Evolutionary conservation across 2,113 vertebrate species (phyloP), one percentile per base, ranked within the genome.

Genomic region (Colossoma macropomum): DNA sequence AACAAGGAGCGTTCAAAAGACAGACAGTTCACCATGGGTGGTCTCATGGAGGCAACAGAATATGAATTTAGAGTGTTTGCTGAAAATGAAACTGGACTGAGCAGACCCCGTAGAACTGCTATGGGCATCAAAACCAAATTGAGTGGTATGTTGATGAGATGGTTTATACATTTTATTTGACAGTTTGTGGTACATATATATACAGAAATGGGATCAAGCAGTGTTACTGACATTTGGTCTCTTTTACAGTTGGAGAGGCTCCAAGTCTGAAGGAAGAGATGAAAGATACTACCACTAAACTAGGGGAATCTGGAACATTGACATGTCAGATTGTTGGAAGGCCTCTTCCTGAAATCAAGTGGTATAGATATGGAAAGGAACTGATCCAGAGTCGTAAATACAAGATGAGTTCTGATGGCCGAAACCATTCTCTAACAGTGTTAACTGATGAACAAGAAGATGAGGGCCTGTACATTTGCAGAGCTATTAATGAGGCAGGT

Each of bases 391-490:
- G 98, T 86, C 96, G 98, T 89, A 99, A 99, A 91, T 99, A 99
- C 91, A 99, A 99, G 92, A 98, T 97, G 96, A 98, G 97, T 54
- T 99, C 98, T 66, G 98, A 99, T 75, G 98, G 98, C 75, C 97
- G 98, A 74, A 97, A 95, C 87, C 98, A 99, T 86, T 97, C 96
- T 1, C 90, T 99, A 60, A 96, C 95, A 68, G 92, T 99, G 77
- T 85, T 97, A 86, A 98, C 97, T 21, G 98, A 99, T 4, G 97
- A 99, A 87, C 98, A 99, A 88, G 98, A 99, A 86, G 98, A 99
- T 71, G 98, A 99, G 93, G 98, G 98, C 9, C 28, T 96, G 76
- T 99, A 99, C 86, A 98, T 96, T n/a, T 99, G 98, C 84, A 92
- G 92, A 85, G 98, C 97, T 83, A 91, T 94, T 79, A 99, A 99